Percentiles rank a stretch among this genome's conserved stretches.
Conservation (phyloP, 2,797 vertebrate genomes). For the Setipinna tenuifilis region DNA sequence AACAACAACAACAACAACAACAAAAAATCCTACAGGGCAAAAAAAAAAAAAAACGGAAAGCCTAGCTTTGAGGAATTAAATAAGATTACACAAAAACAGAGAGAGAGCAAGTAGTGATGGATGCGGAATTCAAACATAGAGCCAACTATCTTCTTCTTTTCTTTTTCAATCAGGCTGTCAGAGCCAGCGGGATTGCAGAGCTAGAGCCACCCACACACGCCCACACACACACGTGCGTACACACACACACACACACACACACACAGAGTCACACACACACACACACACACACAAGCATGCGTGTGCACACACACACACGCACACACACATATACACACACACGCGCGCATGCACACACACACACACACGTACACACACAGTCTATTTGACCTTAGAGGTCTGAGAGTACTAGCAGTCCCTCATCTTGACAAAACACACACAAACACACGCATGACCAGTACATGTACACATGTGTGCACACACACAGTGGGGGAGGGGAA, state of each 20-base stretch:
- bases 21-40: neutral
- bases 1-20: neutral
- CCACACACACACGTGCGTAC: too few relatives aligned
- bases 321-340: neutral
- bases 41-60: neutral
- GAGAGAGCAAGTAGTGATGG: neutral
- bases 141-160: neutral
- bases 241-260: too few relatives aligned
- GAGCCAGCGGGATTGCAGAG: neutral
- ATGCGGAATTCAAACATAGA: neutral
- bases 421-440: too few relatives aligned
- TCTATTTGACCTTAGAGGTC: neutral
- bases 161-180: neutral
- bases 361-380: constrained; percentile 4
- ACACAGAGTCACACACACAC: too few relatives aligned
- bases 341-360: neutral
- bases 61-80: constrained; percentile 20
- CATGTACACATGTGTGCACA: neutral
- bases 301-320: neutral
- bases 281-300: neutral
- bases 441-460: too few relatives aligned
- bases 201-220: neutral
- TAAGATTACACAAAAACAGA: constrained; percentile 11
- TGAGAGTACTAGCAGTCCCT: too few relatives aligned
- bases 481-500: neutral